A percentile compares a stretch with the other conserved stretches of the same genome.
These are phyloP conservation scores for Pterocles orientalis DNA, from an alignment of 2,113 vertebrate species.

Conservation along the genomic window DNA sequence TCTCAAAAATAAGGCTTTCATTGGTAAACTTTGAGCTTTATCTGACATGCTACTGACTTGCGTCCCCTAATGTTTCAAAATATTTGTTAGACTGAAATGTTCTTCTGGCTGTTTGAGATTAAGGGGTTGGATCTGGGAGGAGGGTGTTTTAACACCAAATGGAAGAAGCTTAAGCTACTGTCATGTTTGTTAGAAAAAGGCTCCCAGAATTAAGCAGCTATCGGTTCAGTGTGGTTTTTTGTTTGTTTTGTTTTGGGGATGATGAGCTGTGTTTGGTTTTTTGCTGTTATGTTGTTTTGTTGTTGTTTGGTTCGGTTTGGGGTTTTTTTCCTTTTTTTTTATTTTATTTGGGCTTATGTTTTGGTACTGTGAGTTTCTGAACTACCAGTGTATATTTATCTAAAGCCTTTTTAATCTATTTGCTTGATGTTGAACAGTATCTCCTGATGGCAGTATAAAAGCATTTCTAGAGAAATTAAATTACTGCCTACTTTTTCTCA, in stretches of 20 bases:
- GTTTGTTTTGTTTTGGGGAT: background rate
- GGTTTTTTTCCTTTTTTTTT: background rate
- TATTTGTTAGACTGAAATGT: background rate
- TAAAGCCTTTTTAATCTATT: background rate
- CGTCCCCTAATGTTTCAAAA: background rate
- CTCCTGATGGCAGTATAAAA: background rate
- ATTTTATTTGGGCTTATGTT: background rate
- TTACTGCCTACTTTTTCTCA: background rate
- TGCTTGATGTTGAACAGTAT: background rate
- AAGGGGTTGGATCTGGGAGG: background rate
- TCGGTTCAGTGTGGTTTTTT: background rate
- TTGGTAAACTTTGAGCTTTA: background rate
- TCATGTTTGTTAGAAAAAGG: background rate
- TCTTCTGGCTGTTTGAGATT: background rate
- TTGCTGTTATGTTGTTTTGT: rapidly evolving
- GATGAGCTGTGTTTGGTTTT: rapidly evolving
- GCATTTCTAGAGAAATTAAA: background rate
- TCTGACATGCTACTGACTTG: background rate
- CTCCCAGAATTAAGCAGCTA: background rate
- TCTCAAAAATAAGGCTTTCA: background rate
- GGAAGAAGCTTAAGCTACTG: background rate
- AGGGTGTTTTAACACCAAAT: background rate
- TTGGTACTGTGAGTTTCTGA: background rate
- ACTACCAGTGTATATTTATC: background rate
- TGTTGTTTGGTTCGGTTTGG: background rate